phyloP scores from a whole-genome alignment of 1,140 invertebrate species.

The Spodoptera litura region DNA sequence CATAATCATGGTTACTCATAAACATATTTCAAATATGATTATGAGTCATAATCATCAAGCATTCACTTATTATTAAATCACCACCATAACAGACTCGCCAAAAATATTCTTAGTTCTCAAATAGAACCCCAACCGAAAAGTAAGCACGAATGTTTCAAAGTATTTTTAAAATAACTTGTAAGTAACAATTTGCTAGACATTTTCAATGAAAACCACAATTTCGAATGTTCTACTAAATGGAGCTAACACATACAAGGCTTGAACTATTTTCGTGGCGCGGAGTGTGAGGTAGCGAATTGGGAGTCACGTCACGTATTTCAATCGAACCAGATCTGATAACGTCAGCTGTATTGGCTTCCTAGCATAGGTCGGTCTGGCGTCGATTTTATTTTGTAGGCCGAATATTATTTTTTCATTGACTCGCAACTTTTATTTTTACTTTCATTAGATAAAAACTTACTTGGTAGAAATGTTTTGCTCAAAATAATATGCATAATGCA shows the following conservation, averaged over 20 bases:
- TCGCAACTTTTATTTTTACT: constrained; percentile 6
- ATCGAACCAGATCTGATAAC: constrained; percentile 67
- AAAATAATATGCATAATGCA: background rate
- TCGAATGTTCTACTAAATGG: constrained; percentile 52
- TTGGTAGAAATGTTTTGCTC: background rate
- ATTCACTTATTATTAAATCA: too few relatives aligned
- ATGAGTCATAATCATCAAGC: too few relatives aligned
- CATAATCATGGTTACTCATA: too few relatives aligned
- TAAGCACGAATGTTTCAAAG: too few relatives aligned
- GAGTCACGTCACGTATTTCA: constrained; percentile 75
- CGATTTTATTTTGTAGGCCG: constrained; percentile 20
- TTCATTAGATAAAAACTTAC: constrained; percentile 1
- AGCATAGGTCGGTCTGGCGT: constrained; percentile 32
- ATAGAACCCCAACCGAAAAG: too few relatives aligned
- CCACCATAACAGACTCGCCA: too few relatives aligned
- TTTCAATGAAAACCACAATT: constrained; percentile 37
- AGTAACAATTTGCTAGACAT: constrained; percentile 11
- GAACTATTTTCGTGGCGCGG: constrained; percentile 56
- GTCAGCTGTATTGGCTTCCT: constrained; percentile 52
- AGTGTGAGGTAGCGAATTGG: constrained; percentile 53
- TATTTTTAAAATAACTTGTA: background rate
- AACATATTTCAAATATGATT: too few relatives aligned
- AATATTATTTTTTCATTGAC: constrained; percentile 26
- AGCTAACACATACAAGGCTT: constrained; percentile 20
- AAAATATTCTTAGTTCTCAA: too few relatives aligned